phyloP scores from a whole-genome alignment of 2,888 invertebrate genomes.

The Stenodera caucasica region DNA sequence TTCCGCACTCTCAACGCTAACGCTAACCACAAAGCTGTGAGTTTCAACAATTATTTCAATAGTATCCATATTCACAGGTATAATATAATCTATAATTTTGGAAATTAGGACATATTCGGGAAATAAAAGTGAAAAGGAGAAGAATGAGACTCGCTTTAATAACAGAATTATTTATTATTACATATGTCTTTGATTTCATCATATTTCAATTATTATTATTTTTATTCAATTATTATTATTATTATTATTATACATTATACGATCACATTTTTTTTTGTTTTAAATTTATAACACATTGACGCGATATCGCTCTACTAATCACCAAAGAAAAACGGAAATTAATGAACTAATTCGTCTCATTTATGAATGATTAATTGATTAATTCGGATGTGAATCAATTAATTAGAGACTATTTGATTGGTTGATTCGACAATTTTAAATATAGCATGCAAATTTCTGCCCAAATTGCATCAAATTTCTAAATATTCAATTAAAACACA shows the following conservation, averaged over 20 bases:
- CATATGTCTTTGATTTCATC: background rate
- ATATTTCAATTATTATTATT: background rate
- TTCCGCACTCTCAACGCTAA: too few species aligned
- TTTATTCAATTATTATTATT: conserved; percentile 2
- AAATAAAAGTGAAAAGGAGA: too few species aligned
- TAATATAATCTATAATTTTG: too few species aligned
- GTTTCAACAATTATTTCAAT: too few species aligned
- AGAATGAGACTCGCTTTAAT: background rate
- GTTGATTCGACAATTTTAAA: too few species aligned
- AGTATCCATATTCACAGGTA: too few species aligned
- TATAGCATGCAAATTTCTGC: conserved; percentile 3
- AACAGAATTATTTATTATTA: conserved; percentile 2
- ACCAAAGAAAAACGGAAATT: background rate
- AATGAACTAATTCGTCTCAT: background rate
- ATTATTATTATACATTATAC: conserved; percentile 1
- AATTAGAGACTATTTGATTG: too few species aligned
- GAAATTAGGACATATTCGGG: too few species aligned
- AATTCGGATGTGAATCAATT: background rate
- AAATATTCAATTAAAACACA: conserved; percentile 1
- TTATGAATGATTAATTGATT: background rate
- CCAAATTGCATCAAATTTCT: background rate
- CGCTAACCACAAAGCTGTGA: too few species aligned
- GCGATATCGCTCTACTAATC: conserved; percentile 4
- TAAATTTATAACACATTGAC: background rate
- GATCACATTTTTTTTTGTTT: background rate